Base-by-base conservation (phyloP, 2,113 vertebrate genomes). In the Galeopterus variegatus region DNA sequence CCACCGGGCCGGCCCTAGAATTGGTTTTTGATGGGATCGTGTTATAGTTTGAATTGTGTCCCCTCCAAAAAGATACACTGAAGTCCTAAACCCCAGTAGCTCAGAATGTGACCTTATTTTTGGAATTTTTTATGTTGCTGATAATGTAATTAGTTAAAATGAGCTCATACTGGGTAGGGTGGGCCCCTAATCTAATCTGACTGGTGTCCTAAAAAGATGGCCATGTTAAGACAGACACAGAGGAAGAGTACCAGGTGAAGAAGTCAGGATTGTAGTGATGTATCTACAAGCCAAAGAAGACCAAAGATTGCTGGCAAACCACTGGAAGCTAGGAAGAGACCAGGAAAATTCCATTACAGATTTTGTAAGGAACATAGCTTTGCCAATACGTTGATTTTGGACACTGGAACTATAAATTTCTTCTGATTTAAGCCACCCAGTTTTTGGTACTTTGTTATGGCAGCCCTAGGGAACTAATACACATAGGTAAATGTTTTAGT, bases 11-110 rank as follows among this genome's bases (percentile, higher is more conserved):
- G n/a, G n/a, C n/a, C n/a, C 13, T 92, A 56, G 31, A 73, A 58
- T 73, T 95, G 79, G 7, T 86, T 18, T 83, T 91, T 76, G 48
- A 90, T 85, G 33, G 8, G 28, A 77, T 79, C 91, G 13, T 41
- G 12, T 85, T 89, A 56, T 24, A 67, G 24, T 45, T 64, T 95
- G 79, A 82, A 77, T 45, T 72, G 6, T 67, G 13, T 33, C 10
- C 13, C 33, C 7, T 24, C 17, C 15, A 62, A 18, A 45, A 65
- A 80, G 12, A 79, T 41, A 54, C 36, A 33, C 14, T 50, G 31
- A 93, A 60, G 33, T 91, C 60, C 36, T 93, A 82, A 89, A 73
- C 26, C 15, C 12, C 6, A 31, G 8, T 41, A 31, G 13, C 26
- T 52, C 18, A 65, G 15, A 88, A n/a, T 50, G 13, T 90, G 67